Conservation (phyloP, 2,888 invertebrate species). For the Drosophila paracracens region DNA sequence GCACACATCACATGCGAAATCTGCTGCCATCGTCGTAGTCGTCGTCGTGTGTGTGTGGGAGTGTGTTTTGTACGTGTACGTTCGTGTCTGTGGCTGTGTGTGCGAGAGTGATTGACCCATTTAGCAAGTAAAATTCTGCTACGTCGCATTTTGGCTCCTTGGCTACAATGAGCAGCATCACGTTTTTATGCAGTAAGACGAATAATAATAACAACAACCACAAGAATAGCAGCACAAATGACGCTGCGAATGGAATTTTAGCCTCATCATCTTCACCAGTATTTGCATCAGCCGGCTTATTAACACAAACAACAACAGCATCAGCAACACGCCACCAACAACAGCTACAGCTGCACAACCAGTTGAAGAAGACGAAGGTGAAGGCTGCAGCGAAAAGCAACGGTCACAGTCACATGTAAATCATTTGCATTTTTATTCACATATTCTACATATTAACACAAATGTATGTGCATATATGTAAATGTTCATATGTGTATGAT, state of each 20-base stretch:
- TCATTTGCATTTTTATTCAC: constrained; percentile 66
- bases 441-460: constrained; percentile 32
- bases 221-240: constrained; percentile 48
- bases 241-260: constrained; percentile 36
- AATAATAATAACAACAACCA: constrained; percentile 44
- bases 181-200: constrained; percentile 75
- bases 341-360: constrained; percentile 42
- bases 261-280: constrained; percentile 23
- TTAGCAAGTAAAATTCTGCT: constrained; percentile 46
- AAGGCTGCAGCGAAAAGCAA: constrained; percentile 63
- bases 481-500: constrained; percentile 11
- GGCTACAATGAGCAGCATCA: constrained; percentile 74
- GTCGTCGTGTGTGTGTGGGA: constrained; percentile 20
- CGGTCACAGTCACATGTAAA: constrained; percentile 73
- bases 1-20: constrained; percentile 55
- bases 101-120: constrained; percentile 70
- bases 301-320: constrained; percentile 48
- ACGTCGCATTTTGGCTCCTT: constrained; percentile 33
- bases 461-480: constrained; percentile 16
- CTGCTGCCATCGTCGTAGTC: background rate
- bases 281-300: constrained; percentile 47
- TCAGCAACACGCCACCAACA: constrained; percentile 32
- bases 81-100: constrained; percentile 29
- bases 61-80: constrained; percentile 18
- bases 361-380: constrained; percentile 72